Evolutionary conservation across 1,140 invertebrate genomes (phyloP), one percentile per base, ranked within the genome.

Genomic region (Brachionus manjavacas): DNA sequence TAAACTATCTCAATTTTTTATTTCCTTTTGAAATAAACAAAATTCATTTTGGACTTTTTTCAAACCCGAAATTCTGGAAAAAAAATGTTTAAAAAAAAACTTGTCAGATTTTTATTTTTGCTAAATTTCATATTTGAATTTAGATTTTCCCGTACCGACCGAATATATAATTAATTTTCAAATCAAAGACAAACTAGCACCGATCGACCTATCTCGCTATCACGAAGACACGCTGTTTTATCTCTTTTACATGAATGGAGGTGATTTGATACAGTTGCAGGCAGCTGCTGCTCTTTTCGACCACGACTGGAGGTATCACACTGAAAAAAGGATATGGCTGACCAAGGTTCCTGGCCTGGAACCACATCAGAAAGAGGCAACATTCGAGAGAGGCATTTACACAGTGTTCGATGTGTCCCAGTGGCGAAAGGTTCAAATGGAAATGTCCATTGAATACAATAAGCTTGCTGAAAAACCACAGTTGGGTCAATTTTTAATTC

Each of bases 191-290:
- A 89, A 90, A 91, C 91, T 99, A 88, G 95, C 96, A 84, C 94
- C 95, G 86, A 92, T 99, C 87, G 95, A 97, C 91, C 91, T 99
- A 88, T 95, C 94, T 91, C 93, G 96, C 90, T 97, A 99, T 91
- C 96, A 97, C 89, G 97, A 99, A 91, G 97, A 99, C 91, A 92
- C 99, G 87, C 92, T 99, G 86, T 99, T 99, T 92, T 99, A 96
- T 91, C 93, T 99, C 90, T 99, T 99, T 92, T 99, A 99, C 90
- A 98, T 96, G 90, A 98, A 96, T 91, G 94, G 96, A 87, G 96
- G 96, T 87, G 97, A 99, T 92, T 93, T 96, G 85, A 92, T 99
- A 90, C 97, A 99, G 92, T 91, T 99, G 86, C 94, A 94, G 86
- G 96, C 96, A 80, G 96, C 96, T 86, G 93, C 93, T 86, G 97